These are phyloP conservation scores for Argyresthia albistria DNA, from an alignment of 2,888 invertebrate genomes.

Conservation along the genomic window DNA sequence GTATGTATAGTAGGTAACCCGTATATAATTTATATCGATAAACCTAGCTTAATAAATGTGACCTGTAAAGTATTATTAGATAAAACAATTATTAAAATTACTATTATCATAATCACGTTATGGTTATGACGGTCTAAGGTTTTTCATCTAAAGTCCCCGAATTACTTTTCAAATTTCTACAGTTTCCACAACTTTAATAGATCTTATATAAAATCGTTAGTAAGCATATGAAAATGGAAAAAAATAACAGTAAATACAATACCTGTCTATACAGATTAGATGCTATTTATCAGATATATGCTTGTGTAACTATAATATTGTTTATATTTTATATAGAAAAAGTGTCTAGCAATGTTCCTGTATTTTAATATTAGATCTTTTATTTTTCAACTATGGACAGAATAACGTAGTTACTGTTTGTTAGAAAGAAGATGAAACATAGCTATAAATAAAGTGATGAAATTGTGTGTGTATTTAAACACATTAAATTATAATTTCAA, in stretches of 20 bases:
- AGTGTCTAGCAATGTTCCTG: constrained; percentile 22
- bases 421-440: not conserved
- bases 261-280: not conserved
- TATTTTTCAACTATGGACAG: constrained; percentile 27
- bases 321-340: constrained; percentile 42
- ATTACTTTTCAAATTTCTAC: not conserved
- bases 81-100: not conserved
- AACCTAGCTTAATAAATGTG: constrained; percentile 18
- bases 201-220: not conserved
- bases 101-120: not conserved
- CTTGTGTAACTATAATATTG: not conserved
- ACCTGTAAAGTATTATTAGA: constrained; percentile 54
- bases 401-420: constrained; percentile 16
- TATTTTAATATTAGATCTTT: constrained; percentile 35
- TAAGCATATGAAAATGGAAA: not conserved
- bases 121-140: not conserved
- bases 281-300: not conserved
- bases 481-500: constrained; percentile 1
- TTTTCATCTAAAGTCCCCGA: not conserved
- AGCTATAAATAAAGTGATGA: not conserved
- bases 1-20: constrained; percentile 1
- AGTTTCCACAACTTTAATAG: not conserved
- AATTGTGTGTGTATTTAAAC: not conserved
- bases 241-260: not conserved
- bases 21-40: constrained; percentile 14